A percentile compares a stretch with the other conserved stretches of the same genome.
Conservation (phyloP, 2,113 vertebrate genomes). For the Prochilodus magdalenae region DNA sequence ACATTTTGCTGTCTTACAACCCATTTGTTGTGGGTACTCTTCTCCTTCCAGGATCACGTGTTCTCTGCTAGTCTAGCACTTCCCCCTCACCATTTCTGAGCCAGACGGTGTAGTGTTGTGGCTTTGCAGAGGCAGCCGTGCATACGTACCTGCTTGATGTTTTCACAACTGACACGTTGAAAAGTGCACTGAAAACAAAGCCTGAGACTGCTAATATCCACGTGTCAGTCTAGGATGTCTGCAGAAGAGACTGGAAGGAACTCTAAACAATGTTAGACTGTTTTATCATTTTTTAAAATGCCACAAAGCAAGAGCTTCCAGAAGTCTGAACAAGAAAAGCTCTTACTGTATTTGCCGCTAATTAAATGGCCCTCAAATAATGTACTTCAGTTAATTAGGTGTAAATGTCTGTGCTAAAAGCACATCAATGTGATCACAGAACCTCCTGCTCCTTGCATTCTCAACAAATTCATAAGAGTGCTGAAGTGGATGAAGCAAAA, state of each 20-base stretch:
- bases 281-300: no score
- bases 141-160: conserved; percentile 61
- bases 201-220: conserved; percentile 59
- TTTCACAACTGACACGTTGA: conserved; percentile 60
- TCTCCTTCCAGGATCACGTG: conserved; percentile 66
- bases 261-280: neutral
- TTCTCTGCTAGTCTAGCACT: conserved; percentile 68
- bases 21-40: conserved; percentile 61
- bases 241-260: neutral
- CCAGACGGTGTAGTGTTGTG: conserved; percentile 62
- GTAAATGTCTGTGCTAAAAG: neutral
- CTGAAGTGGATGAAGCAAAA: neutral
- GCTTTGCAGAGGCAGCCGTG: conserved; percentile 63
- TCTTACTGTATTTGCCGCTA: conserved; percentile 38
- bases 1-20: conserved; percentile 55
- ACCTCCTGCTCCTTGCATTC: neutral
- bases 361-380: conserved; percentile 21
- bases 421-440: neutral
- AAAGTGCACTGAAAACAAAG: conserved; percentile 56
- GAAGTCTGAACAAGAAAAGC: conserved; percentile 40
- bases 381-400: conserved; percentile 13
- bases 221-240: conserved; percentile 52
- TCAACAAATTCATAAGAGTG: conserved; percentile 22
- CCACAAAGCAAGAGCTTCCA: no score
- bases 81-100: neutral